Percentiles rank a stretch among this genome's conserved stretches.
Evolutionary conservation across 2,888 invertebrate genomes (phyloP).

Genomic region (Chalcis sispes): DNA sequence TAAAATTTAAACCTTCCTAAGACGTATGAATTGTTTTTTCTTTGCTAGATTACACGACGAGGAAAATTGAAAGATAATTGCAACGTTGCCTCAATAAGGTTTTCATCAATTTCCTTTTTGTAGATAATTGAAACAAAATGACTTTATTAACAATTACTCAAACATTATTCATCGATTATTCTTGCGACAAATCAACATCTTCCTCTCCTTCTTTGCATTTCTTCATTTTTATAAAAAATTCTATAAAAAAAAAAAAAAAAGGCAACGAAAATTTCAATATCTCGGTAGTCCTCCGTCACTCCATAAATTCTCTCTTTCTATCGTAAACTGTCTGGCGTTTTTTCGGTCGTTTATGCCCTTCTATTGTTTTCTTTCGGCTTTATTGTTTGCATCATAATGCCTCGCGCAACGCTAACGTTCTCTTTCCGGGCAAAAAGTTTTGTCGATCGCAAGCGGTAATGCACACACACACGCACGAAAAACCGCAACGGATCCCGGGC

Average conservation of each 20-base stretch:
- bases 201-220: background rate
- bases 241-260: no score
- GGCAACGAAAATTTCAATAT: background rate
- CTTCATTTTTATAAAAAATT: background rate
- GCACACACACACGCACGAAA: background rate
- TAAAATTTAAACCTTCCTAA: background rate
- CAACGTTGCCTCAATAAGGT: no score
- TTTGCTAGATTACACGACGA: no score
- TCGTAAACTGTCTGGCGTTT: background rate
- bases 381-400: constrained; percentile 49
- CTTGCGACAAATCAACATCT: constrained; percentile 6
- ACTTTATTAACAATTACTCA: background rate
- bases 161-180: background rate
- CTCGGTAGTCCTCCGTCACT: background rate
- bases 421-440: constrained; percentile 22
- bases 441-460: background rate
- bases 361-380: constrained; percentile 27
- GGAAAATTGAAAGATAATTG: no score
- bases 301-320: constrained; percentile 12
- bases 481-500: constrained; percentile 10
- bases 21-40: no score
- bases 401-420: background rate
- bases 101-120: background rate
- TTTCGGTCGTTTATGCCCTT: constrained; percentile 1
- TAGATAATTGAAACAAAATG: background rate